phyloP scores from a whole-genome alignment of 2,113 vertebrate species.

The Vidua macroura region DNA sequence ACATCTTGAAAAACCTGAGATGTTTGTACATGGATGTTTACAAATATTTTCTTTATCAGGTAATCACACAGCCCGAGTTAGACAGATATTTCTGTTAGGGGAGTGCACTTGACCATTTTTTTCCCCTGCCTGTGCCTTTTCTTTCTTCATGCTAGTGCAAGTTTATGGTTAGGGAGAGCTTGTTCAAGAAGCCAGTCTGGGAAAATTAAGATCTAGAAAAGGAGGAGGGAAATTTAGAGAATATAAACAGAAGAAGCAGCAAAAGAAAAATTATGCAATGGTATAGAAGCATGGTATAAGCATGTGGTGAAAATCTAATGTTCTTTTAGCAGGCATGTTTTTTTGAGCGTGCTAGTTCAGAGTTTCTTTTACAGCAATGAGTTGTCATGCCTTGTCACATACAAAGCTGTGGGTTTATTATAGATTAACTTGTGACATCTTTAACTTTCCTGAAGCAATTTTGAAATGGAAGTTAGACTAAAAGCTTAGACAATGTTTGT shows the following conservation, averaged over 20 bases:
- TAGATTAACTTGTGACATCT: conserved; percentile 38
- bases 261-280: neutral
- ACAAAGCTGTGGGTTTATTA: conserved; percentile 37
- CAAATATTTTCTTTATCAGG: neutral
- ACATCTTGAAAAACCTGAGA: neutral
- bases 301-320: conserved; percentile 7
- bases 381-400: conserved; percentile 33
- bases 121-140: neutral
- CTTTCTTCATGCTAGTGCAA: neutral
- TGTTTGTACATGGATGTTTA: neutral
- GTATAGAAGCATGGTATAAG: neutral
- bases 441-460: conserved; percentile 37
- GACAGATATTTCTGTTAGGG: neutral
- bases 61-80: neutral
- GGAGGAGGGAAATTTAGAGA: neutral
- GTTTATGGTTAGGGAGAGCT: neutral
- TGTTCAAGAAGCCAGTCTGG: neutral
- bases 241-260: neutral
- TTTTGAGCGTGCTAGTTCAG: neutral
- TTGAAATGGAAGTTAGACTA: conserved; percentile 5
- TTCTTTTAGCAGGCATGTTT: conserved; percentile 14
- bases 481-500: neutral
- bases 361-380: conserved; percentile 10
- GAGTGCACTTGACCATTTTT: neutral
- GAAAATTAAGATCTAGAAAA: neutral